Conservation (phyloP, 2,888 invertebrate species). For the Leptura quadrifasciata region DNA sequence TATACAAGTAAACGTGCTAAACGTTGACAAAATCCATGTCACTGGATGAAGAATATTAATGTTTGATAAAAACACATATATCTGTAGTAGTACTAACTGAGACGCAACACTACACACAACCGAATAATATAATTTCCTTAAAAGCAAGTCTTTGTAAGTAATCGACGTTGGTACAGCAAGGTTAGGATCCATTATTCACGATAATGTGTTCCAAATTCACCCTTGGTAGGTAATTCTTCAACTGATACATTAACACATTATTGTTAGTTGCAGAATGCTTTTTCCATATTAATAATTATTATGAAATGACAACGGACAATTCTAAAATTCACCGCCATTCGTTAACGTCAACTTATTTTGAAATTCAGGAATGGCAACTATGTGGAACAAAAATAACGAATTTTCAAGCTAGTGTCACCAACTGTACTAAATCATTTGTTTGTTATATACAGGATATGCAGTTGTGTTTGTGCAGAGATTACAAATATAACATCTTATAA, state of each 20-base stretch:
- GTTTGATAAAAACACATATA: constrained; percentile 76
- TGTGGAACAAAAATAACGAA: too few species aligned
- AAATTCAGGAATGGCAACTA: background rate
- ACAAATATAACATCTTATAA: too few species aligned
- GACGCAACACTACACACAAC: constrained; percentile 69
- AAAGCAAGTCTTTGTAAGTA: constrained; percentile 78
- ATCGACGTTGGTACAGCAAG: constrained; percentile 61
- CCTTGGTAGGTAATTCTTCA: background rate
- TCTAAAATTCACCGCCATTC: background rate
- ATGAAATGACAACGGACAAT: background rate
- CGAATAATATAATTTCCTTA: constrained; percentile 76
- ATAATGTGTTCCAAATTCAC: background rate
- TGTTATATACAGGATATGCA: too few species aligned
- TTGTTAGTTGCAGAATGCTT: background rate
- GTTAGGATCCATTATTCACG: constrained; percentile 57
- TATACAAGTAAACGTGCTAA: constrained; percentile 78
- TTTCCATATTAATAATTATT: background rate
- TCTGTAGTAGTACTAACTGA: constrained; percentile 67
- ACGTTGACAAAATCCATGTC: constrained; percentile 79
- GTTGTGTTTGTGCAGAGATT: too few species aligned
- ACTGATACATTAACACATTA: background rate
- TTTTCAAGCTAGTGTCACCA: background rate
- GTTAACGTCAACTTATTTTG: background rate
- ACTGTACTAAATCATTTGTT: too few species aligned
- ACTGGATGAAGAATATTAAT: constrained; percentile 80